These are phyloP conservation scores for Carassius gibelio DNA, from an alignment of 2,113 vertebrate species.

Conservation along the genomic window DNA sequence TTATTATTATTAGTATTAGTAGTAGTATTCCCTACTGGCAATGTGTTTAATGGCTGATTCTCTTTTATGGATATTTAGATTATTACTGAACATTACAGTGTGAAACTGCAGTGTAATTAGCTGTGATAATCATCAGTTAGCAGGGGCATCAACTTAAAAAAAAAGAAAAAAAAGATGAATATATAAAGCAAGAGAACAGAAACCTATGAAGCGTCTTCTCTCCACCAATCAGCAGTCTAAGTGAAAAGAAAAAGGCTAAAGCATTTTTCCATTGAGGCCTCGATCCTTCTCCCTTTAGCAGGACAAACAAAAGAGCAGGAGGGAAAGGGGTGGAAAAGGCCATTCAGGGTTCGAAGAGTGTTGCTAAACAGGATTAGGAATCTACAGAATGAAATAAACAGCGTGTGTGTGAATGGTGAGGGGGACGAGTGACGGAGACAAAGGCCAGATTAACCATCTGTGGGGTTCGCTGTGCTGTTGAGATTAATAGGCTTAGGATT, in stretches of 20 bases:
- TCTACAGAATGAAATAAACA: constrained; percentile 73
- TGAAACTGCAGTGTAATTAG: neutral
- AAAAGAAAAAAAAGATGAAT: constrained; percentile 15
- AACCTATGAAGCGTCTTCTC: constrained; percentile 63
- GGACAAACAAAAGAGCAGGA: constrained; percentile 63
- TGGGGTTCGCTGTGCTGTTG: constrained; percentile 70
- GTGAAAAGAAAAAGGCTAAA: constrained; percentile 49
- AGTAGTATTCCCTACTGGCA: too few relatives aligned
- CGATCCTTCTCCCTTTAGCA: constrained; percentile 60
- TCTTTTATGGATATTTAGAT: too few relatives aligned
- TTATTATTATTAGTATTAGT: too few relatives aligned
- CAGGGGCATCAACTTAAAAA: constrained; percentile 66
- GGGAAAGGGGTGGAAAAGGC: constrained; percentile 47
- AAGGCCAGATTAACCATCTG: constrained; percentile 83
- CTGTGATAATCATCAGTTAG: constrained; percentile 71
- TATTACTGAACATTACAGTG: too few relatives aligned
- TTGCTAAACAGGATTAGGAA: constrained; percentile 79
- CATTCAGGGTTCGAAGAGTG: constrained; percentile 69
- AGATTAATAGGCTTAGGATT: constrained; percentile 73
- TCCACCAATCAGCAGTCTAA: constrained; percentile 43
- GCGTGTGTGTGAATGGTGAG: constrained; percentile 67
- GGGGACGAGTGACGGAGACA: constrained; percentile 68
- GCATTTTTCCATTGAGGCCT: constrained; percentile 58
- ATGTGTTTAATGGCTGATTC: too few relatives aligned
- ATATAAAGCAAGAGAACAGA: constrained; percentile 53